Percentiles rank a stretch among this genome's conserved stretches.
Evolutionary conservation across 2,113 vertebrate genomes (phyloP).

Genomic region (Upupa epops): DNA sequence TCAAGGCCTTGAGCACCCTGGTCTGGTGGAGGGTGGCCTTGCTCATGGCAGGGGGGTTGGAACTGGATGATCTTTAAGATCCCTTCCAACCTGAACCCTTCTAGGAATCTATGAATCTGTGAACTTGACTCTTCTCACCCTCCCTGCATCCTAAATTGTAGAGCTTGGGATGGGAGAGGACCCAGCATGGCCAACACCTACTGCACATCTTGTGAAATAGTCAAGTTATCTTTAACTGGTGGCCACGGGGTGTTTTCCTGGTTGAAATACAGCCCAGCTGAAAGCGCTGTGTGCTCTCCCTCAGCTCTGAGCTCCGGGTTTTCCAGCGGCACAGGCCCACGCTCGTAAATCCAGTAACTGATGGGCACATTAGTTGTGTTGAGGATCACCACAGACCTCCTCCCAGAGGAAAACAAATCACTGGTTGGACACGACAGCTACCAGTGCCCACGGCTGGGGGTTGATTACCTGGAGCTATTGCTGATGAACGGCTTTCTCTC

Average conservation of each 20-base stretch:
- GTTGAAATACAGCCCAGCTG: neutral
- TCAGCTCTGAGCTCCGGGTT: accelerated
- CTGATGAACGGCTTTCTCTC: neutral
- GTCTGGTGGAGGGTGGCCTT: too few species aligned
- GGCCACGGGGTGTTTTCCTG: neutral
- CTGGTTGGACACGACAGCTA: neutral
- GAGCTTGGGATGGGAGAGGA: neutral
- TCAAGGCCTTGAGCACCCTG: too few species aligned
- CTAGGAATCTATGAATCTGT: too few species aligned
- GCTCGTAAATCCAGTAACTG: neutral
- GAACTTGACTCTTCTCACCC: too few species aligned
- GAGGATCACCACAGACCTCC: neutral
- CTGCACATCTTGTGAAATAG: neutral
- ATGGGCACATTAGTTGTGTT: neutral
- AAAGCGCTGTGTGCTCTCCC: neutral
- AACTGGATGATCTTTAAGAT: too few species aligned
- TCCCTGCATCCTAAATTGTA: neutral
- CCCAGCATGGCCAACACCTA: neutral
- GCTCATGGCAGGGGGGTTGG: too few species aligned
- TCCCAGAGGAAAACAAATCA: neutral
- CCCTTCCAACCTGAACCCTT: too few species aligned
- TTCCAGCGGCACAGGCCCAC: accelerated
- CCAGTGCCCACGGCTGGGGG: neutral
- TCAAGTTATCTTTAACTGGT: neutral
- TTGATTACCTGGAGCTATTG: neutral